Evolutionary conservation across 2,797 vertebrate genomes (phyloP).

Genomic region (Rousettus madagascariensis): DNA sequence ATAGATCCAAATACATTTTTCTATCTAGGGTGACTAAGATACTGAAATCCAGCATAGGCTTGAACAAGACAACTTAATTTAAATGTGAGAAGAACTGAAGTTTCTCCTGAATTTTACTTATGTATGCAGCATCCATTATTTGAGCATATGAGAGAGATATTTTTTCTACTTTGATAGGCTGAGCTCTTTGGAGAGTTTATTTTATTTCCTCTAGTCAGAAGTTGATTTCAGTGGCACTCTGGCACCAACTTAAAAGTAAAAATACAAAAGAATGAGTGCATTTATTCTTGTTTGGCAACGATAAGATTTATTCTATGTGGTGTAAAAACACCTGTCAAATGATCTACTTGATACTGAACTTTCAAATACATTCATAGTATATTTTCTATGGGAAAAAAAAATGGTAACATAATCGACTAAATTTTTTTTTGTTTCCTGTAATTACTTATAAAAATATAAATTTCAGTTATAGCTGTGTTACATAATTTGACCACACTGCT

Average conservation of each 20-base stretch:
- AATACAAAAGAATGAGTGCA: constrained; percentile 70
- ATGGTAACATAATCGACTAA: constrained; percentile 27
- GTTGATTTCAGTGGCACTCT: constrained; percentile 72
- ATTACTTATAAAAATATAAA: not conserved
- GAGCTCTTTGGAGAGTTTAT: constrained; percentile 77
- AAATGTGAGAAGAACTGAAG: constrained; percentile 70
- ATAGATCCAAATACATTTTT: constrained; percentile 67
- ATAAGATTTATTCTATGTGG: constrained; percentile 63
- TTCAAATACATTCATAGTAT: constrained; percentile 50
- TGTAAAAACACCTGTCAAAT: constrained; percentile 67
- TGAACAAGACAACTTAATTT: constrained; percentile 78
- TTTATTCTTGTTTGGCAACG: constrained; percentile 67
- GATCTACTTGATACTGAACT: constrained; percentile 41
- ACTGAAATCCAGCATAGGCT: constrained; percentile 59
- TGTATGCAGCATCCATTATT: constrained; percentile 75
- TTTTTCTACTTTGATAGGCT: constrained; percentile 75
- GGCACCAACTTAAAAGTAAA: constrained; percentile 76
- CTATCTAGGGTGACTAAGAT: constrained; percentile 52
- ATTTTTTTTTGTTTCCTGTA: not conserved
- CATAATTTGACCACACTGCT: not conserved
- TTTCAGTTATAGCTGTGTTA: constrained; percentile 2
- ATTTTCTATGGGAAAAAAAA: constrained; percentile 40
- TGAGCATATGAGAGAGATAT: constrained; percentile 42
- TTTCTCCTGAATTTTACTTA: constrained; percentile 62
- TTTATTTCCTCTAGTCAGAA: constrained; percentile 76